Evolutionary conservation across 2,888 invertebrate genomes (phyloP), one percentile per base, ranked within the genome.

Genomic region (Eupithecia dodoneata): DNA sequence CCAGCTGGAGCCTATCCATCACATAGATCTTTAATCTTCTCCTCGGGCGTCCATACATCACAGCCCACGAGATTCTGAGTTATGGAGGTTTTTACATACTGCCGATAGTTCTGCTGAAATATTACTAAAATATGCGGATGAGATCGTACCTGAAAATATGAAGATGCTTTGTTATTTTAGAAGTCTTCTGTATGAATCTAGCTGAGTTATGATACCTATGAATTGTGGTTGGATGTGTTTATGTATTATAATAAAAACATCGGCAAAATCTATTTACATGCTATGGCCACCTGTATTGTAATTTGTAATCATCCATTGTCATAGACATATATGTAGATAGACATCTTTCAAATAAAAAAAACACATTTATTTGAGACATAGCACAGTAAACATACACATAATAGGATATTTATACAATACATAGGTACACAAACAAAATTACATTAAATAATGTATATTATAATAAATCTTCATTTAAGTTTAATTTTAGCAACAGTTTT

Each of bases 1-100:
- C 74, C 76, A 12, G 71, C 42, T 72, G 77, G 12, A 49, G 49
- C 41, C 75, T 76, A 77, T 80, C 79, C 80, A 76, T 80, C 80
- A 79, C 18, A 71, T 10, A 76, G 75, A 80, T 79, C 79, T 80
- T 77, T 77, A 79, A 79, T 76, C 79, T 74, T 72, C 75, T 72
- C 76, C 75, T 44, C 55, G 65, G 78, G 71, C 69, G 72, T 45
- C 47, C 69, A 80, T 80, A 77, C 72, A 80, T 80, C 77, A 79
- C 76, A 6, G 15, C 80, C 80, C 77, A 80, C 77, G 78, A 71
- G 77, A 66, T 44, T 13, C 71, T 77, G 75, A 78, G 69, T 70
- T 75, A 70, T 74, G 66, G 42, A 74, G 67, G 67, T 71, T 79
- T 79, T 79, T 79, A 71, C 71, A 71, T 65, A 12, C 15, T 52